Conservation (phyloP, 1,140 invertebrate species). For the Arion vulgaris region DNA sequence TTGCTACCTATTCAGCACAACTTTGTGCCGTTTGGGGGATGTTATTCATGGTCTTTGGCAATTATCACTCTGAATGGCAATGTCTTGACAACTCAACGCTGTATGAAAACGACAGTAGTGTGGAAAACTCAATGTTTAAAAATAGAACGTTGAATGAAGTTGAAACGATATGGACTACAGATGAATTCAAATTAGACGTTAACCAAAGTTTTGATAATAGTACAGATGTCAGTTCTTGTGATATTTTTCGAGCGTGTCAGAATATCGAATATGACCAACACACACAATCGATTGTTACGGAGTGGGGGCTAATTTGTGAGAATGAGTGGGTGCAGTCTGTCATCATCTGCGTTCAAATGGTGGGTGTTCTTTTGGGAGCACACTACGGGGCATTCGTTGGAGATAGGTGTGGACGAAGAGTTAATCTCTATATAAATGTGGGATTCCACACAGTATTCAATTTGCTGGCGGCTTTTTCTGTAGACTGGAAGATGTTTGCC, state of each 20-base stretch:
- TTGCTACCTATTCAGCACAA: neutral
- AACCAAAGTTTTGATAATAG: neutral
- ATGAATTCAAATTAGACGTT: neutral
- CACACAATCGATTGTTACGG: neutral
- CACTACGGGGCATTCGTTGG: slow-evolving; percentile 53
- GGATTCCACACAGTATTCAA: slow-evolving; percentile 43
- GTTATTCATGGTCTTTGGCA: slow-evolving; percentile 29
- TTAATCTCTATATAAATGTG: slow-evolving; percentile 46
- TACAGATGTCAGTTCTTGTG: neutral
- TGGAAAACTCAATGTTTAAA: neutral
- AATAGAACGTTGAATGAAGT: neutral
- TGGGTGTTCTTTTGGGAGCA: slow-evolving; percentile 55
- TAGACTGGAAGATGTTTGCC: slow-evolving; percentile 59
- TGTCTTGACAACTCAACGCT: neutral
- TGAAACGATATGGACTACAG: neutral
- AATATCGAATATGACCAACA: neutral
- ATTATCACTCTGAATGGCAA: slow-evolving; percentile 11
- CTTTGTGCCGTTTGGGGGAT: slow-evolving; percentile 17
- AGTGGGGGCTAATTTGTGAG: slow-evolving; percentile 63
- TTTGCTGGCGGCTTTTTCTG: slow-evolving; percentile 44
- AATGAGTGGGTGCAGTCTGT: slow-evolving; percentile 47
- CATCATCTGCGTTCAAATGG: slow-evolving; percentile 64
- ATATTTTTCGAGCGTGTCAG: neutral
- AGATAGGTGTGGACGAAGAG: slow-evolving; percentile 57
- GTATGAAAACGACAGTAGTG: neutral